These are phyloP conservation scores for Streptopelia turtur DNA, from an alignment of 2,797 vertebrate genomes.

Conservation along the genomic window DNA sequence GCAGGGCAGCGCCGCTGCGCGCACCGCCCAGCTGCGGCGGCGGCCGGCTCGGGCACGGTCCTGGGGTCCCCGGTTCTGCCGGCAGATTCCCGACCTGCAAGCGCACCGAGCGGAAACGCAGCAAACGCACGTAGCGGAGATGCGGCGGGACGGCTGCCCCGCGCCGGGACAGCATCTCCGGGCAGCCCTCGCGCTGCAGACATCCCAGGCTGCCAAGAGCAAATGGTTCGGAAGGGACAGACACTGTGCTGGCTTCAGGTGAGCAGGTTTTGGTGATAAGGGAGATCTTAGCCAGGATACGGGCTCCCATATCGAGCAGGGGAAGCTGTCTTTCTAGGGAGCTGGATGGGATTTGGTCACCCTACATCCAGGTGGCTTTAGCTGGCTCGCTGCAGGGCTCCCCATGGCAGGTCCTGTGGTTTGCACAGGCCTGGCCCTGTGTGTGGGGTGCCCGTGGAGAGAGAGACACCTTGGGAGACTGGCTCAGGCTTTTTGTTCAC, in stretches of 20 bases:
- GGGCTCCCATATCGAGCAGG: fast-evolving
- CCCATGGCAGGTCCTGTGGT: not conserved
- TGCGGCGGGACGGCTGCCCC: not conserved
- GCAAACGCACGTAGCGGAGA: not conserved
- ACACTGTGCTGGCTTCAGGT: not conserved
- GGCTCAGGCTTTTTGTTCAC: not conserved
- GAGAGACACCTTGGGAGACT: not conserved
- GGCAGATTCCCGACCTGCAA: not conserved
- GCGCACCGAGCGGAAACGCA: not conserved
- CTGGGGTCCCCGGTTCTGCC: fast-evolving
- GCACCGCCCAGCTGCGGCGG: not conserved
- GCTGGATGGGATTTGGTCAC: not conserved
- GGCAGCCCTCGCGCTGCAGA: fast-evolving
- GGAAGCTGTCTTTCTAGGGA: not conserved
- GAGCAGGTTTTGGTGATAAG: not conserved
- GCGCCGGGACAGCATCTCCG: not conserved
- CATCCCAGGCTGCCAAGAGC: not conserved
- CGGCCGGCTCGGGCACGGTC: not conserved
- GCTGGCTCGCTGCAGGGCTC: not conserved
- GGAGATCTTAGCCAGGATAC: not conserved
- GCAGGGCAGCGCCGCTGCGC: not conserved
- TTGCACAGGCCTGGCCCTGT: not conserved
- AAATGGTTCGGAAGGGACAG: not conserved
- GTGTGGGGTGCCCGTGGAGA: fast-evolving
- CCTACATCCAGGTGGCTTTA: not conserved